Evolutionary conservation across 2,888 invertebrate species (phyloP), one percentile per base, ranked within the genome.

Genomic region (Iselma pallidipennis): DNA sequence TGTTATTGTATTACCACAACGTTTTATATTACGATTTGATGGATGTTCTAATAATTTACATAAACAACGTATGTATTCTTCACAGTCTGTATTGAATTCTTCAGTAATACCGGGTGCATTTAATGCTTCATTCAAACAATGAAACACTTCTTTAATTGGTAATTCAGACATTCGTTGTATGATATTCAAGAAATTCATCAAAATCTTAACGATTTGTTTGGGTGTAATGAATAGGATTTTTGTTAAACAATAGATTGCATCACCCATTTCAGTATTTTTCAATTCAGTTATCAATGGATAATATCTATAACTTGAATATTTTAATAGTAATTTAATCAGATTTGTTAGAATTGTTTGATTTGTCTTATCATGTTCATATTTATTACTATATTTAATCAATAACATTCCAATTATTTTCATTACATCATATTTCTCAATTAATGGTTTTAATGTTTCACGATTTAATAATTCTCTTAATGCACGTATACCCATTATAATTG

Each of bases 401-500:
- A 81, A 63, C 28, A 75, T 65, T 14, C 78, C 75, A 33, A 78
- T 63, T 23, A 73, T 72, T 61, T 76, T 76, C 28, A 79, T 63
- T 10, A 77, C 72, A 7, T 67, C 70, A 61, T 70, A 70, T 5
- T 63, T 72, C 45, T 73, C 72, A 0, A 79, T 72, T 45, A 81
- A 59, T 3, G 65, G 53, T 55, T 64, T 64, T 16, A 74, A 66
- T 0, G 77, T 77, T 25, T 71, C 61, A 12, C 67, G 56, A 62
- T 76, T 76, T 14, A 78, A 37, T 9, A 81, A 56, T 55, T 78
- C 83, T 82, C 83, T 80, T 55, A 84, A 66, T 31, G 83, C 80
- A 72, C 85, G 75, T 25, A 85, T 66, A 3, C 81, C 82, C 82
- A 83, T 84, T 19, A 79, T 73, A 50, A 82, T 68, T 4, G 83